Evolutionary conservation across 2,113 vertebrate species (phyloP).

Genomic region (Chaenogobius annularis): DNA sequence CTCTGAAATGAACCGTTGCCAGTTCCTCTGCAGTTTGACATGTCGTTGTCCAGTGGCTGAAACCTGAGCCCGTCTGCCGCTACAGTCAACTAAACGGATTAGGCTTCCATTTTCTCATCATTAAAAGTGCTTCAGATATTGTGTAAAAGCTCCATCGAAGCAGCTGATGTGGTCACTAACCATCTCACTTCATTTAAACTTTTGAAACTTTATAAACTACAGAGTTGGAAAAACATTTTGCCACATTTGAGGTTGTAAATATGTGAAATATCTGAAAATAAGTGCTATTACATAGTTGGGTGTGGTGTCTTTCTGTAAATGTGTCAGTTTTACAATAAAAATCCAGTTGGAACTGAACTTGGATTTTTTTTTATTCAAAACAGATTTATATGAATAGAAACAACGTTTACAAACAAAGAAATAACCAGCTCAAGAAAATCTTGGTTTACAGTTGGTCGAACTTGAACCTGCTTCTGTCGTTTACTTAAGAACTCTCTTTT

Average conservation of each 20-base stretch:
- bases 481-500: constrained; percentile 63
- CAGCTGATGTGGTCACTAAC: too few species aligned
- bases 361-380: neutral
- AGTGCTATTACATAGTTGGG: too few species aligned
- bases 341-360: neutral
- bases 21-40: neutral
- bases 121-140: too few species aligned
- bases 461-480: neutral
- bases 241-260: too few species aligned
- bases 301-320: too few species aligned
- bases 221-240: too few species aligned
- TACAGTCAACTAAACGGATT: neutral
- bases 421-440: neutral
- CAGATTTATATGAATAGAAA: neutral
- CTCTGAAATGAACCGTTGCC: neutral
- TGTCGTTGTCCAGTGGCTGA: neutral
- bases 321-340: too few species aligned
- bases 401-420: neutral
- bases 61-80: neutral
- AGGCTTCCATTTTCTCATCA: neutral
- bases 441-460: neutral
- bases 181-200: too few species aligned
- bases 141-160: too few species aligned
- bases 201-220: too few species aligned
- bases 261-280: too few species aligned